phyloP scores from a whole-genome alignment of 2,888 invertebrate species.

The Tetropium fuscum region DNA sequence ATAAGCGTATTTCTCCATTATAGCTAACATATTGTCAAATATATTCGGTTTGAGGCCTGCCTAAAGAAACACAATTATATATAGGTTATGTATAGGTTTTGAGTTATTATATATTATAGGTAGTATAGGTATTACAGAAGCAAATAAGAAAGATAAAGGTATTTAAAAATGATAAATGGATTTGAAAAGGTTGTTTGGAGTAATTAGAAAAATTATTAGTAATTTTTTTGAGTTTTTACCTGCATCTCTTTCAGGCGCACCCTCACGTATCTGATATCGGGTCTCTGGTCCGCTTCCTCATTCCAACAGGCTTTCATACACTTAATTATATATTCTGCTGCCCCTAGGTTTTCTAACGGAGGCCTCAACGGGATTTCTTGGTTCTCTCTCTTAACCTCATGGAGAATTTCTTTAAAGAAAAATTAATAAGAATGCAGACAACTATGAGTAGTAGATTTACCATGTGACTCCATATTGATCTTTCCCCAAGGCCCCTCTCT shows the following conservation, averaged over 20 bases:
- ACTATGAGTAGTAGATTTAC: slow-evolving; percentile 26
- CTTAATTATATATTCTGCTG: slow-evolving; percentile 79
- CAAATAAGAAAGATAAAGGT: too few species aligned
- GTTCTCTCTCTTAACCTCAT: slow-evolving; percentile 59
- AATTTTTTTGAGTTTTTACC: too few species aligned
- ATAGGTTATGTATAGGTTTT: too few species aligned
- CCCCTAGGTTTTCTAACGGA: slow-evolving; percentile 73
- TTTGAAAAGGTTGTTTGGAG: too few species aligned
- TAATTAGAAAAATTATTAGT: not conserved
- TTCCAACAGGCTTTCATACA: slow-evolving; percentile 86
- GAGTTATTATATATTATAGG: too few species aligned
- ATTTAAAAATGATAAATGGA: too few species aligned
- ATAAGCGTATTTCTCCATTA: slow-evolving; percentile 93
- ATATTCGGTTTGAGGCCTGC: slow-evolving; percentile 84
- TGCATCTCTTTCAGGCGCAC: slow-evolving; percentile 86
- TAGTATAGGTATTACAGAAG: too few species aligned
- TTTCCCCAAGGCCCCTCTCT: slow-evolving; percentile 86
- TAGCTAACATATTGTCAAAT: slow-evolving; percentile 89
- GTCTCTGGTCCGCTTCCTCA: slow-evolving; percentile 81
- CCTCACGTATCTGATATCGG: slow-evolving; percentile 82
- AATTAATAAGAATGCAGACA: not conserved
- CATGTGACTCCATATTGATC: slow-evolving; percentile 59
- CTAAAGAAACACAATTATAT: too few species aligned
- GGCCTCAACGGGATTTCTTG: slow-evolving; percentile 72
- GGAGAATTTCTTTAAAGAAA: slow-evolving; percentile 64